Percentiles rank a stretch among this genome's conserved stretches.
Conservation (phyloP, 2,797 vertebrate species). For the Dryobates pubescens region DNA sequence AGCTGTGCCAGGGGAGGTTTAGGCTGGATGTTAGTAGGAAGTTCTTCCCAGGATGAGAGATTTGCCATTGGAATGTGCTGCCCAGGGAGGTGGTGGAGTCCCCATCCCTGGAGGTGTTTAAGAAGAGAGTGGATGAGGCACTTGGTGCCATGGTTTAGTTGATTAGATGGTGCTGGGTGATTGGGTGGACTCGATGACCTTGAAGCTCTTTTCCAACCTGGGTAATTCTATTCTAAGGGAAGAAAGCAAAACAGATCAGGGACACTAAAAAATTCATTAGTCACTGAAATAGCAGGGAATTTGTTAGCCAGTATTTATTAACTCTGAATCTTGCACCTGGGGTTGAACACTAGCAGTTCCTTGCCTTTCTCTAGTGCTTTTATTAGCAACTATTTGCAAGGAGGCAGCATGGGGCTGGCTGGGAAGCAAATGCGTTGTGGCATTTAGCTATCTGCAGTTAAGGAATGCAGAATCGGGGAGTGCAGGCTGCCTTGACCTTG, state of each 20-base stretch:
- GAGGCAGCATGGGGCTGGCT: no score
- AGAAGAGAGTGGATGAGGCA: no score
- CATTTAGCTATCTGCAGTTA: background rate
- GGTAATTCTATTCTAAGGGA: background rate
- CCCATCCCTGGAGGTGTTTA: no score
- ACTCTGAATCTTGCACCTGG: background rate
- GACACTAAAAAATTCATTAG: background rate
- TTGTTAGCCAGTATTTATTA: background rate
- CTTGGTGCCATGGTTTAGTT: no score
- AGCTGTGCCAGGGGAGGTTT: no score
- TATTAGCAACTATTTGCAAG: background rate
- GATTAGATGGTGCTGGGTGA: no score
- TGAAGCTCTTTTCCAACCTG: no score
- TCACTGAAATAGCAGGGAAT: background rate
- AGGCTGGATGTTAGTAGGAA: no score
- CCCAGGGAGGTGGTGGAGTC: no score
- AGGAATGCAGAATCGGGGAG: background rate
- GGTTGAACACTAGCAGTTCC: background rate
- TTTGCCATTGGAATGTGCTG: no score
- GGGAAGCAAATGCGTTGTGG: background rate
- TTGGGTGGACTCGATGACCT: no score
- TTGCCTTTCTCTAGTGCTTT: background rate
- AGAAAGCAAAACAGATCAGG: background rate
- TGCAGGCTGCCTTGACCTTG: background rate
- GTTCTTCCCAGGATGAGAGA: no score